A percentile compares a stretch with the other conserved stretches of the same genome.
Evolutionary conservation across 2,797 vertebrate species (phyloP).

Genomic region (Neostethus bicornis): DNA sequence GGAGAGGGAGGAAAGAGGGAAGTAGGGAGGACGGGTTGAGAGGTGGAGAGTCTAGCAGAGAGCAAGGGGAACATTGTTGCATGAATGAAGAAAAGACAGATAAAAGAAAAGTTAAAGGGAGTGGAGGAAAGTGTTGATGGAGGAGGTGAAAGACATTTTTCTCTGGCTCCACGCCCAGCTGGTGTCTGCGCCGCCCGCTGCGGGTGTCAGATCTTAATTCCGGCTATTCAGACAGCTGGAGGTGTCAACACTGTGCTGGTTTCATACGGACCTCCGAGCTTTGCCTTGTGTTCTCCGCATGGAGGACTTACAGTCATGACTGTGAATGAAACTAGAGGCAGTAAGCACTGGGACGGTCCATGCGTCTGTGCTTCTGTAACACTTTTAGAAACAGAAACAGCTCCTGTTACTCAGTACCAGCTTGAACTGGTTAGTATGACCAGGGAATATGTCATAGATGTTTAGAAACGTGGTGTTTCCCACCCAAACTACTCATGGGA

Average conservation of each 20-base stretch:
- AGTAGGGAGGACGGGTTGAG: conserved; percentile 41
- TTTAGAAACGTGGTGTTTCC: too few species aligned
- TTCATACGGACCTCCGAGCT: conserved; percentile 72
- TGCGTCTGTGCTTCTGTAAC: too few species aligned
- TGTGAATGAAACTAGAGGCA: too few species aligned
- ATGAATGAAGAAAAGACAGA: conserved; percentile 39
- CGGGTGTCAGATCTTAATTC: conserved; percentile 80
- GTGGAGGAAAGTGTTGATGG: conserved; percentile 57
- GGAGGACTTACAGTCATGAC: conserved; percentile 76
- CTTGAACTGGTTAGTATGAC: too few species aligned
- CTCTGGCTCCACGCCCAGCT: conserved; percentile 77
- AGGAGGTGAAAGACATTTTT: conserved; percentile 72
- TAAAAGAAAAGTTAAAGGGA: conserved; percentile 35
- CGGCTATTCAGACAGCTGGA: conserved; percentile 82
- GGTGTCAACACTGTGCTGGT: conserved; percentile 77
- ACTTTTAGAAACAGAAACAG: too few species aligned
- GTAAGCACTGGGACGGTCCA: too few species aligned
- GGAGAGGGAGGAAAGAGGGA: conserved; percentile 66
- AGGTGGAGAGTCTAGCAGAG: conserved; percentile 31
- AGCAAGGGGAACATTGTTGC: conserved; percentile 18
- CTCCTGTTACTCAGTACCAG: too few species aligned
- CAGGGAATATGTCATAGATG: too few species aligned
- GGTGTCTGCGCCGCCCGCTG: conserved; percentile 71
- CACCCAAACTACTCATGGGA: too few species aligned
- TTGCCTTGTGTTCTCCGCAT: conserved; percentile 69